Conservation (phyloP, 2,797 vertebrate genomes). For the Capromys pilorides region DNA sequence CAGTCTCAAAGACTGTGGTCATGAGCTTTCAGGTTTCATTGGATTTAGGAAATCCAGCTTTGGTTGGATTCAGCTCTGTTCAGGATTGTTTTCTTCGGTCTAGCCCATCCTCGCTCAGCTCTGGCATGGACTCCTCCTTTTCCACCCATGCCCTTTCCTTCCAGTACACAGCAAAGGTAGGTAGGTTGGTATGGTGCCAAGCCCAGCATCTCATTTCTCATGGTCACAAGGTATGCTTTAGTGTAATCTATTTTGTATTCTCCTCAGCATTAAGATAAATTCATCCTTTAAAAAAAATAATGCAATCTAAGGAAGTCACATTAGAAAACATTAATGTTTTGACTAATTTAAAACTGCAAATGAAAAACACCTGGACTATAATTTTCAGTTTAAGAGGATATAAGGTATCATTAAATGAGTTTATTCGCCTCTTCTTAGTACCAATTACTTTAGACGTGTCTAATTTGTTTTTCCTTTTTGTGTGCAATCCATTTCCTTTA, state of each 20-base stretch:
- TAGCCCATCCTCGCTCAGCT: background rate
- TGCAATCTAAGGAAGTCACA: slow-evolving; percentile 66
- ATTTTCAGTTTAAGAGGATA: slow-evolving; percentile 63
- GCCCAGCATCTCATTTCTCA: slow-evolving; percentile 70
- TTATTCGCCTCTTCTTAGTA: slow-evolving; percentile 41
- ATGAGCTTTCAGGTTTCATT: background rate
- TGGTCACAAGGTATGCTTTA: slow-evolving; percentile 72
- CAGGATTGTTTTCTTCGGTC: background rate
- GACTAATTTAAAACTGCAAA: slow-evolving; percentile 72
- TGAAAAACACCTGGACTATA: slow-evolving; percentile 72
- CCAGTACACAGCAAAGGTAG: slow-evolving; percentile 45
- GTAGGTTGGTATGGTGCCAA: slow-evolving; percentile 49
- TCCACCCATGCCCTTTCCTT: background rate
- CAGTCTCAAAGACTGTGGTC: background rate
- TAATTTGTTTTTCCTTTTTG: slow-evolving; percentile 65
- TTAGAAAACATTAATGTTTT: slow-evolving; percentile 72
- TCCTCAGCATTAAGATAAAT: slow-evolving; percentile 60
- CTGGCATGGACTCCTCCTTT: background rate
- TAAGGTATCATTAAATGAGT: slow-evolving; percentile 66
- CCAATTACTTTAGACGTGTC: slow-evolving; percentile 62
- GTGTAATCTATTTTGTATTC: slow-evolving; percentile 72
- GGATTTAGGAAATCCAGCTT: slow-evolving; percentile 2
- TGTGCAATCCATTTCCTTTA: slow-evolving; percentile 38
- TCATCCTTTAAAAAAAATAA: slow-evolving; percentile 65
- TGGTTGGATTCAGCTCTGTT: background rate